Evolutionary conservation across 1,140 invertebrate species (phyloP).

Genomic region (Drosophila willistoni): DNA sequence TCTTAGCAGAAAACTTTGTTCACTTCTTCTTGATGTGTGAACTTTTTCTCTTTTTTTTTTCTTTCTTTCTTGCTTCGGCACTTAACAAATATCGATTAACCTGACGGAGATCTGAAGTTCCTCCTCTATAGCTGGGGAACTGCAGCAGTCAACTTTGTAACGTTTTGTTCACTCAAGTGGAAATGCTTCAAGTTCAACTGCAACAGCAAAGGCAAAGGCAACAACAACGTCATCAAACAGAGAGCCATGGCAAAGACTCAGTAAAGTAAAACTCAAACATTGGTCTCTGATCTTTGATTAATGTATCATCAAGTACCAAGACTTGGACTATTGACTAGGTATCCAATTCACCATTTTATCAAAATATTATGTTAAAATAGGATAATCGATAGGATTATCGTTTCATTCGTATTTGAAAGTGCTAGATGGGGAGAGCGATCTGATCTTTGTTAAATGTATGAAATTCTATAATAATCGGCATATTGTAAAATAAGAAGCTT

Average conservation of each 20-base stretch:
- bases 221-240: slow-evolving; percentile 7
- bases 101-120: neutral
- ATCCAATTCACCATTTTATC: no score
- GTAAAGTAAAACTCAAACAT: neutral
- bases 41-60: slow-evolving; percentile 20
- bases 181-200: slow-evolving; percentile 31
- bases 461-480: no score
- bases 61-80: neutral
- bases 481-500: no score
- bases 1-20: slow-evolving; percentile 45
- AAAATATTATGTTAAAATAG: no score
- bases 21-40: slow-evolving; percentile 52
- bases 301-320: no score
- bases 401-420: no score
- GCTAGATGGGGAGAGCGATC: no score
- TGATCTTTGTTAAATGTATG: no score
- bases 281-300: neutral
- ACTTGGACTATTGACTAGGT: no score
- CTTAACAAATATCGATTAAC: slow-evolving; percentile 40
- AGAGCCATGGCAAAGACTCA: neutral
- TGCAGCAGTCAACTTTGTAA: slow-evolving; percentile 36
- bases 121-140: neutral
- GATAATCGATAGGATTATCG: no score
- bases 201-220: neutral
- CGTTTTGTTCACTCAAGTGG: slow-evolving; percentile 22